These are phyloP conservation scores for Cheilosia variabilis DNA, from an alignment of 2,888 invertebrate species.

Conservation along the genomic window DNA sequence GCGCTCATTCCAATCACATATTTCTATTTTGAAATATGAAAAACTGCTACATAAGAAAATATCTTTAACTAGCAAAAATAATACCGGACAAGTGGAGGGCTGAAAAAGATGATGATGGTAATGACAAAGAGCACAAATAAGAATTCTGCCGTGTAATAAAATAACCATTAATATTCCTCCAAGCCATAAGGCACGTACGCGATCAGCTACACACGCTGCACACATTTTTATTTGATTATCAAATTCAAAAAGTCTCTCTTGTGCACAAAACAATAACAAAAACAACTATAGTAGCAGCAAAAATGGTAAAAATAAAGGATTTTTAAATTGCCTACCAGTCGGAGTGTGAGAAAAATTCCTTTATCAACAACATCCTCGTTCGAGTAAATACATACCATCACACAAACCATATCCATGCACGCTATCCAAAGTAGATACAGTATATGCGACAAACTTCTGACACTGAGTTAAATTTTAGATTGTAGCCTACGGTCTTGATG, in stretches of 20 bases:
- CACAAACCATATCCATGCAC: background rate
- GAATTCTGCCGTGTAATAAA: conserved; percentile 11
- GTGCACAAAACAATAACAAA: background rate
- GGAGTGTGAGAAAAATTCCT: conserved; percentile 49
- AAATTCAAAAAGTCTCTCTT: conserved; percentile 1
- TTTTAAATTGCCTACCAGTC: conserved; percentile 7
- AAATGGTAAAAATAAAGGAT: conserved; percentile 19
- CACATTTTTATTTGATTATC: conserved; percentile 33
- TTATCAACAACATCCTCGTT: conserved; percentile 26
- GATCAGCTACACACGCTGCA: conserved; percentile 27
- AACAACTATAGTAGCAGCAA: background rate
- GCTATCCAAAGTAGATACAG: background rate
- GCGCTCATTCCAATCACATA: conserved; percentile 45
- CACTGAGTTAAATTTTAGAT: conserved; percentile 40
- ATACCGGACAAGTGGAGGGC: conserved; percentile 6
- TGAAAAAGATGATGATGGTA: background rate
- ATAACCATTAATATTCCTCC: conserved; percentile 39
- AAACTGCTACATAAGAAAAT: conserved; percentile 20
- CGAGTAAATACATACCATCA: no score
- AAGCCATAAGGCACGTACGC: conserved; percentile 52
- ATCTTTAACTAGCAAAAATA: conserved; percentile 31
- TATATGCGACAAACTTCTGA: conserved; percentile 27
- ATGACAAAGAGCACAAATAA: conserved; percentile 12
- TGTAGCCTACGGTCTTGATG: conserved; percentile 11
- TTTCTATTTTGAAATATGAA: conserved; percentile 36